Percentiles rank a stretch among this genome's conserved stretches.
Evolutionary conservation across 2,888 invertebrate species (phyloP).

Genomic region (Griposia aprilina): DNA sequence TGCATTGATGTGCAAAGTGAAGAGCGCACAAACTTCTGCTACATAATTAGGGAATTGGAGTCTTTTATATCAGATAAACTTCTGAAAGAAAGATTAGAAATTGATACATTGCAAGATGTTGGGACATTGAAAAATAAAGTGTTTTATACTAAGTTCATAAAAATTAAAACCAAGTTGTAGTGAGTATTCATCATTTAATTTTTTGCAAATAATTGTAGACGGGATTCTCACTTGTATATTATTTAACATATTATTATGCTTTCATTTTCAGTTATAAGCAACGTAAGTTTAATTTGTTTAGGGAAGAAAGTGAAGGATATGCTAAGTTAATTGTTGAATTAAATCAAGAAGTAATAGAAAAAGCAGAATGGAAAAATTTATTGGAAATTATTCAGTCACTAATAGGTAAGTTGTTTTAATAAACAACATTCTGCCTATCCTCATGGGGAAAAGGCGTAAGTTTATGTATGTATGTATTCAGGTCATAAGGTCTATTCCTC

Average conservation of each 20-base stretch:
- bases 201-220: neutral
- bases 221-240: neutral
- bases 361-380: conserved; percentile 92
- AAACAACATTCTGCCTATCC: too few species aligned
- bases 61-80: conserved; percentile 96
- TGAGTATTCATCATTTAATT: conserved; percentile 90
- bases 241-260: conserved; percentile 3
- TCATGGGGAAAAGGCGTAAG: too few species aligned
- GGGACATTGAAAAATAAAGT: conserved; percentile 97
- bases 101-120: conserved; percentile 97
- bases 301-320: conserved; percentile 99
- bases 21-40: conserved; percentile 94
- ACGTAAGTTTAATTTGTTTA: conserved; percentile 99
- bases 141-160: conserved; percentile 98
- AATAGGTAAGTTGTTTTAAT: conserved; percentile 92
- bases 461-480: too few species aligned
- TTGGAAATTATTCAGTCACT: conserved; percentile 98
- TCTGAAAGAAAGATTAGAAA: conserved; percentile 97
- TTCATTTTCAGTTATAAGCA: conserved; percentile 97
- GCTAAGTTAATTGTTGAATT: conserved; percentile 98
- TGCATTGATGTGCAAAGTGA: conserved; percentile 92
- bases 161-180: conserved; percentile 99
- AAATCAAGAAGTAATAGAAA: conserved; percentile 94
- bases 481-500: neutral
- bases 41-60: conserved; percentile 94